phyloP scores from a whole-genome alignment of 2,888 invertebrate genomes.

The Melikaiella ostensackeni region DNA sequence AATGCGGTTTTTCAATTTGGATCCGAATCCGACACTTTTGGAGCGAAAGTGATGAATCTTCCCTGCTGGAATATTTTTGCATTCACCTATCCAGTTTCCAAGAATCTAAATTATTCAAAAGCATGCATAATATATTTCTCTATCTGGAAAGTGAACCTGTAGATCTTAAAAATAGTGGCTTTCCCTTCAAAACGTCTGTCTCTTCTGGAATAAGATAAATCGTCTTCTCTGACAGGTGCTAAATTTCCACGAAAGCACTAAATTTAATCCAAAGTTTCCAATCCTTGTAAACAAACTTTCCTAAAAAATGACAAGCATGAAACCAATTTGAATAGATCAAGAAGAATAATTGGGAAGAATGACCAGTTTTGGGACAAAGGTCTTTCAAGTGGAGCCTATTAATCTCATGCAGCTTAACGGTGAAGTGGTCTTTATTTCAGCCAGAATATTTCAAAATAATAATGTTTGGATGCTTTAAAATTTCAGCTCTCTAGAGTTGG shows the following conservation, averaged over 20 bases:
- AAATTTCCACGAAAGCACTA: constrained; percentile 27
- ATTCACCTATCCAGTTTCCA: constrained; percentile 7
- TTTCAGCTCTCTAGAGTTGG: background rate
- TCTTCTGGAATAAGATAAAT: constrained; percentile 24
- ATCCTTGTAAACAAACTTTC: background rate
- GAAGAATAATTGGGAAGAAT: background rate
- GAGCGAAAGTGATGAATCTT: background rate
- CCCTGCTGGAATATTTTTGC: background rate
- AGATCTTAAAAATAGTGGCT: constrained; percentile 23
- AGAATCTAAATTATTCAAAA: constrained; percentile 37
- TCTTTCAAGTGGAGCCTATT: background rate
- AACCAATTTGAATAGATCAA: constrained; percentile 7
- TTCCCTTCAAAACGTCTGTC: constrained; percentile 33
- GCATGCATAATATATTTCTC: constrained; percentile 39
- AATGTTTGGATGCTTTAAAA: background rate
- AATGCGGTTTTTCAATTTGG: background rate
- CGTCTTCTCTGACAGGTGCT: constrained; percentile 15
- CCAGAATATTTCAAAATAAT: background rate
- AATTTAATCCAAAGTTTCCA: background rate
- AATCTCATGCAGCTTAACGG: background rate
- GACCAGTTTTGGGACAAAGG: background rate
- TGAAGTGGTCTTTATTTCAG: background rate
- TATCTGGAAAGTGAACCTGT: constrained; percentile 36
- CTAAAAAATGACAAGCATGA: background rate
- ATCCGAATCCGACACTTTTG: background rate